Percentiles rank a stretch among this genome's conserved stretches.
phyloP scores from a whole-genome alignment of 2,113 vertebrate species.

The Laticauda colubrina region DNA sequence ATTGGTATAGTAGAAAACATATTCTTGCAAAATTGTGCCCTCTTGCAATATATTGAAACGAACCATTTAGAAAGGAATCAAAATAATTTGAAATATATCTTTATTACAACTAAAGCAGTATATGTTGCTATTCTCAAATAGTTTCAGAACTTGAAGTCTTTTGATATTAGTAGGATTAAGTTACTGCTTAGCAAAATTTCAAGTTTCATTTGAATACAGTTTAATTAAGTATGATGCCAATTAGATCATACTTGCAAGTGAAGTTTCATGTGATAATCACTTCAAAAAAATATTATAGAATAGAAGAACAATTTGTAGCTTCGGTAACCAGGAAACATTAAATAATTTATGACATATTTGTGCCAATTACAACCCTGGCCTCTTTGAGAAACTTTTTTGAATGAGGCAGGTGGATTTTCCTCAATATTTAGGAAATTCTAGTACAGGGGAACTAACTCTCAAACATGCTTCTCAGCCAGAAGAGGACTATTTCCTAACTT shows the following conservation, averaged over 20 bases:
- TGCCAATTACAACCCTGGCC: not conserved
- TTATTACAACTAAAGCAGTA: not conserved
- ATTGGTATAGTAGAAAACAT: not conserved
- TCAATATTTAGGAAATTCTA: not conserved
- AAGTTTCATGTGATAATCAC: slow-evolving; percentile 20
- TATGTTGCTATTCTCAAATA: not conserved
- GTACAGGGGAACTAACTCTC: not conserved
- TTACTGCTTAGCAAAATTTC: not conserved
- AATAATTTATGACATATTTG: not conserved
- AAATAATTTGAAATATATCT: not conserved
- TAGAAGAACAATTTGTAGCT: not conserved
- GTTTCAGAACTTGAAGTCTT: not conserved
- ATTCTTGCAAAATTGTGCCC: not conserved
- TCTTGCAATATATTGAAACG: not conserved
- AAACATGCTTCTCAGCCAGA: not conserved
- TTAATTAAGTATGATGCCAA: not conserved
- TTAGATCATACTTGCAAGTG: not conserved
- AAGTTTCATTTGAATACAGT: not conserved
- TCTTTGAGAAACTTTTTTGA: not conserved
- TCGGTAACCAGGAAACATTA: slow-evolving; percentile 31
- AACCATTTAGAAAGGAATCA: not conserved
- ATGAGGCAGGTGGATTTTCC: not conserved
- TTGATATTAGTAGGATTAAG: not conserved
- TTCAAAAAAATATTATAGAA: slow-evolving; percentile 29
- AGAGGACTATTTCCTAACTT: not conserved